phyloP scores from a whole-genome alignment of 2,113 vertebrate species.

The Dipodomys stephensi region DNA sequence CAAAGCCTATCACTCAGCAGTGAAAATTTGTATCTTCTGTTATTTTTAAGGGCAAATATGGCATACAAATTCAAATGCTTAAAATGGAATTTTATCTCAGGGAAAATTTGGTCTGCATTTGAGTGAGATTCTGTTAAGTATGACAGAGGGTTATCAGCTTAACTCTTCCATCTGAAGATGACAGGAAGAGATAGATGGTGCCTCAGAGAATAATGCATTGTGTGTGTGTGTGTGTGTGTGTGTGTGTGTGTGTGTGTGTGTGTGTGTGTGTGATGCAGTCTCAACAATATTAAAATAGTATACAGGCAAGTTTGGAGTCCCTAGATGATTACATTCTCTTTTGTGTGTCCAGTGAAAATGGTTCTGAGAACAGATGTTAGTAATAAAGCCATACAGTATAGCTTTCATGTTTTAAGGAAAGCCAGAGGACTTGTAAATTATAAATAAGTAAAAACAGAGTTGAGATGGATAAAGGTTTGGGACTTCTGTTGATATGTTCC shows the following conservation, averaged over 20 bases:
- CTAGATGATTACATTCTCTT: background rate
- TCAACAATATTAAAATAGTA: background rate
- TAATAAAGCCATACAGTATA: background rate
- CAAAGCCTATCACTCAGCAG: slow-evolving; percentile 63
- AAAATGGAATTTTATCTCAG: slow-evolving; percentile 76
- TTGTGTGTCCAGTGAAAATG: background rate
- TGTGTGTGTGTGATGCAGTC: background rate
- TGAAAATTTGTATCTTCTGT: slow-evolving; percentile 63
- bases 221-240: no score
- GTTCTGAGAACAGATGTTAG: background rate
- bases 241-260: no score
- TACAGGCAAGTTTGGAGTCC: background rate
- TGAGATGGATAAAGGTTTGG: background rate
- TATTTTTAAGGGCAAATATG: slow-evolving; percentile 76
- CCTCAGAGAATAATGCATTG: background rate
- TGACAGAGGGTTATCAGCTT: slow-evolving; percentile 5
- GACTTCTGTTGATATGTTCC: accelerated
- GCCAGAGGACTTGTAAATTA: background rate
- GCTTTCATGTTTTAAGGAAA: background rate
- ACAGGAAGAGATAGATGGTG: background rate
- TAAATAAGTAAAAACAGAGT: background rate
- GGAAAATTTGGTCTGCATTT: slow-evolving; percentile 22
- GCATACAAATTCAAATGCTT: slow-evolving; percentile 65
- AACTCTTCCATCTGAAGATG: background rate
- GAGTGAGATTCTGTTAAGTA: slow-evolving; percentile 64